A percentile compares a stretch with the other conserved stretches of the same genome.
Evolutionary conservation across 37 sponge, comb jelly and placozoan species (phyloP).

Genomic region (Geodia barretti): DNA sequence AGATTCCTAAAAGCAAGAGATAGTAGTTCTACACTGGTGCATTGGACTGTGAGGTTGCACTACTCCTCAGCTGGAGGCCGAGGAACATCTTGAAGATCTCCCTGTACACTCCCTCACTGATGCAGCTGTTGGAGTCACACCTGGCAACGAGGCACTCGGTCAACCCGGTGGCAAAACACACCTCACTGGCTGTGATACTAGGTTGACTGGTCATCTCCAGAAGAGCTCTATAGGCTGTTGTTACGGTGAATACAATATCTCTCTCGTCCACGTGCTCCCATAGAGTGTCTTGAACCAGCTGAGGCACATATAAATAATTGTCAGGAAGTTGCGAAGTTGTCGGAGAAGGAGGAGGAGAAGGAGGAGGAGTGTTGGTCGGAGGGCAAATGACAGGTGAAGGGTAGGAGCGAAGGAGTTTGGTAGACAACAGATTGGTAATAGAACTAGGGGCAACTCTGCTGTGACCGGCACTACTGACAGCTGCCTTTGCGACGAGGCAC

Average conservation of each 20-base stretch:
- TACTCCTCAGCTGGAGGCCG: background rate
- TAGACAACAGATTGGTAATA: conserved; percentile 13
- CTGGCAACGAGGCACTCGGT: background rate
- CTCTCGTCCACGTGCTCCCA: conserved; percentile 2
- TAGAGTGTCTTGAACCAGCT: conserved; percentile 12
- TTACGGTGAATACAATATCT: conserved; percentile 16
- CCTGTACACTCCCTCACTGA: background rate
- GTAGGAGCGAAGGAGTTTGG: conserved; percentile 10
- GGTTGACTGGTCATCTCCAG: background rate
- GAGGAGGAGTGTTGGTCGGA: background rate
- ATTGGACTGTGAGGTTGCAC: too few species aligned
- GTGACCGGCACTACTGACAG: background rate
- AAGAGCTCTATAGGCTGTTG: conserved; percentile 13
- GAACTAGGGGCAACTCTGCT: background rate
- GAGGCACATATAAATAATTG: conserved; percentile 23
- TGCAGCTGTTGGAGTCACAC: background rate
- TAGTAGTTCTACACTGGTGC: too few species aligned
- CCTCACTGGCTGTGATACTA: background rate
- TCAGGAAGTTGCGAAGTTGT: background rate
- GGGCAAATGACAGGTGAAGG: conserved; percentile 33
- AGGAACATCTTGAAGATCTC: background rate
- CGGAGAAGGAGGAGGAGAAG: background rate
- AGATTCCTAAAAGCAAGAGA: background rate
- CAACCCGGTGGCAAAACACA: background rate
- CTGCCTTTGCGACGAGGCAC: background rate